Conservation (phyloP, 2,113 vertebrate genomes). For the Etheostoma cragini region DNA sequence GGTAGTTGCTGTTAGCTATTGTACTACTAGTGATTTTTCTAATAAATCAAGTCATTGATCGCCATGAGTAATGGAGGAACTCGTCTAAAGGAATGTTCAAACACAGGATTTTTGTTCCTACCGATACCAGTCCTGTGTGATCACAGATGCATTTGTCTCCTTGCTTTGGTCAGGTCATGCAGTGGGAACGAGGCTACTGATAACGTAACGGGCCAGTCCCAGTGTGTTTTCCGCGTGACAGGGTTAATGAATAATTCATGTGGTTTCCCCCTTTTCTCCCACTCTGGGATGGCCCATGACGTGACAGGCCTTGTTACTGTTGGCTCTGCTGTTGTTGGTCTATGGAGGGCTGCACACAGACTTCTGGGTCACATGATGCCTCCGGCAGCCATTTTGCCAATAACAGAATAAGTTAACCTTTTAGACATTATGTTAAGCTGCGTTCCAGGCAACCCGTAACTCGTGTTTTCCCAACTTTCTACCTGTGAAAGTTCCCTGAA, state of each 20-base stretch:
- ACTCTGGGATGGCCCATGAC: background rate
- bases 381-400: too few relatives aligned
- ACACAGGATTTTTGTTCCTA: background rate
- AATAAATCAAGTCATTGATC: too few relatives aligned
- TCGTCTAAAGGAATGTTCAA: slow-evolving; percentile 13
- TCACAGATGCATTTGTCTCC: background rate
- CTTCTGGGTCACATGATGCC: background rate
- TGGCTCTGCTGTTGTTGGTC: background rate
- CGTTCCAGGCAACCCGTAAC: too few relatives aligned
- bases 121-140: background rate
- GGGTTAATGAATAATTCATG: background rate
- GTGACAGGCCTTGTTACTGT: background rate
- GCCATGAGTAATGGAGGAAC: background rate
- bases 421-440: background rate
- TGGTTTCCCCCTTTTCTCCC: background rate
- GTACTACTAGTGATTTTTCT: background rate
- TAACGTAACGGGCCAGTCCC: background rate
- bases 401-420: background rate
- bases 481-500: too few relatives aligned
- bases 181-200: background rate
- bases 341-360: background rate
- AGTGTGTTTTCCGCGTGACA: background rate
- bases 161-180: background rate
- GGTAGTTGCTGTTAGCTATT: background rate
- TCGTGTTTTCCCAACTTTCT: too few relatives aligned